Evolutionary conservation across 2,888 invertebrate genomes (phyloP).

Genomic region (Spilarctia lutea): DNA sequence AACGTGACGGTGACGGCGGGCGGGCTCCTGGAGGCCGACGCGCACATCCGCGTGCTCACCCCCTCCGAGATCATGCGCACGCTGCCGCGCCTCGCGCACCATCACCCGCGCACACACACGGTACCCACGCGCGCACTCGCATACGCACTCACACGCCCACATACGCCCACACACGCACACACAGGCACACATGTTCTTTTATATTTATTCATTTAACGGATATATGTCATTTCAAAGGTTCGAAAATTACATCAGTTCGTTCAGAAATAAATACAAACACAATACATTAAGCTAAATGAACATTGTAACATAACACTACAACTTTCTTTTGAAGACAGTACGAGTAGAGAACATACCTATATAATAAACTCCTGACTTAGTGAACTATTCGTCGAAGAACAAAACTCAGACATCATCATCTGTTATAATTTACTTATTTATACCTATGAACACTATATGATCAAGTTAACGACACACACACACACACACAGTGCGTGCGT

Average conservation of each 20-base stretch:
- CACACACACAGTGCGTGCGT: conserved; percentile 32
- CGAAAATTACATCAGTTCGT: neutral
- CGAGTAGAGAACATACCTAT: neutral
- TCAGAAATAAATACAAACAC: neutral
- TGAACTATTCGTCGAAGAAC: neutral
- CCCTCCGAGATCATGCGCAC: conserved; percentile 97
- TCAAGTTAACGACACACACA: neutral
- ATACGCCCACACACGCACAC: conserved; percentile 26
- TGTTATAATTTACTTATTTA: neutral
- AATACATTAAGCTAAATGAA: neutral
- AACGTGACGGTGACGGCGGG: conserved; percentile 90
- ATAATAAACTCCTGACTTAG: neutral
- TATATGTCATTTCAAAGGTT: neutral
- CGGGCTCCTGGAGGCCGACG: conserved; percentile 88
- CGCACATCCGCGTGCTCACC: conserved; percentile 95
- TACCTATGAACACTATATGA: neutral
- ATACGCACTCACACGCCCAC: conserved; percentile 43
- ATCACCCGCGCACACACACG: conserved; percentile 51
- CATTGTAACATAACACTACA: neutral
- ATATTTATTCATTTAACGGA: neutral
- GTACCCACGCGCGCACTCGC: conserved; percentile 10
- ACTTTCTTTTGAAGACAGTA: neutral
- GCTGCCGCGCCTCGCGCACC: conserved; percentile 91
- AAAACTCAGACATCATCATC: neutral
- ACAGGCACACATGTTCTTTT: neutral